Conservation (phyloP, 1,140 invertebrate genomes). For the Palaemon carinicauda region DNA sequence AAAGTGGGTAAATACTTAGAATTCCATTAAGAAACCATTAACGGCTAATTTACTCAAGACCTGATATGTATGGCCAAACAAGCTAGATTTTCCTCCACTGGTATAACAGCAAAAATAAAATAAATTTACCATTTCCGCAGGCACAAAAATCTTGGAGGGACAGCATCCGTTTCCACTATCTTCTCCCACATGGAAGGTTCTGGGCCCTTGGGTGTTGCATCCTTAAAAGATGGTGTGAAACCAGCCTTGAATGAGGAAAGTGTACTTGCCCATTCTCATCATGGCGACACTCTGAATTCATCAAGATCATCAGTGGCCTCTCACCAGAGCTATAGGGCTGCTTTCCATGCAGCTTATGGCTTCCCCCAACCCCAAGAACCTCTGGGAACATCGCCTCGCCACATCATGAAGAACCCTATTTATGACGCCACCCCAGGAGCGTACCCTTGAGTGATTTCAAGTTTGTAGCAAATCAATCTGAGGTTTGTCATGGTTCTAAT, state of each 20-base stretch:
- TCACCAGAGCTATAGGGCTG: constrained; percentile 35
- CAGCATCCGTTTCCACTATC: constrained; percentile 42
- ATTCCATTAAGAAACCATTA: no score
- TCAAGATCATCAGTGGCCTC: constrained; percentile 33
- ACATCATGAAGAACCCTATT: constrained; percentile 33
- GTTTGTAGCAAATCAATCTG: no score
- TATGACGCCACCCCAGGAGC: constrained; percentile 32
- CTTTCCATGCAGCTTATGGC: constrained; percentile 35
- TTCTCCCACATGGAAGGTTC: constrained; percentile 38
- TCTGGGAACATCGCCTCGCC: neutral
- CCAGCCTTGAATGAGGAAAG: neutral
- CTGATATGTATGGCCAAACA: no score
- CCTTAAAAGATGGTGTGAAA: constrained; percentile 20
- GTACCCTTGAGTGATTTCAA: constrained; percentile 8
- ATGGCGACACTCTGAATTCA: constrained; percentile 13
- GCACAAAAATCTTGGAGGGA: constrained; percentile 32
- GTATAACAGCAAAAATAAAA: no score
- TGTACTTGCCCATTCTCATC: neutral
- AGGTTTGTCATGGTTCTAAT: no score
- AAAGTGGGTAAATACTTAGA: no score
- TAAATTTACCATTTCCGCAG: constrained; percentile 7
- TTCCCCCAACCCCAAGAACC: constrained; percentile 7
- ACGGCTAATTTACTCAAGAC: no score
- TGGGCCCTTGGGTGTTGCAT: neutral
- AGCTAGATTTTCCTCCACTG: no score